Evolutionary conservation across 2,888 invertebrate species (phyloP), one percentile per base, ranked within the genome.

Genomic region (Acleris sparsana): DNA sequence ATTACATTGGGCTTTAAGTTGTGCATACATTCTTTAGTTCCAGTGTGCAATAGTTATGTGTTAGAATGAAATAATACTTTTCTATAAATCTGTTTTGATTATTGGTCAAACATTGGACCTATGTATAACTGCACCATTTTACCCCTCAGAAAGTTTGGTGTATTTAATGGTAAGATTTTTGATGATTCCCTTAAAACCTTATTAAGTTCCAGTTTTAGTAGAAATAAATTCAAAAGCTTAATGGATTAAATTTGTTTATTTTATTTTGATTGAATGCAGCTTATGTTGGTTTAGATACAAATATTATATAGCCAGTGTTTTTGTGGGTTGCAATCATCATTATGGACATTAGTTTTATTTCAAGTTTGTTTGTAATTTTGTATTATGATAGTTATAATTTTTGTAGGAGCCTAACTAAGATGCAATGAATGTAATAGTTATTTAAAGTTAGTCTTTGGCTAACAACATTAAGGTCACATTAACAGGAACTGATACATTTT

Each of bases 401-500:
- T 62, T 62, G 44, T 62, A 66, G 61, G 57, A 62, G 66, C 66
- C 66, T 66, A 66, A 66, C 57, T 52, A 52, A 66, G 56, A 69
- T 71, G 68, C 71, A 69, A 67, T 68, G 68, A 64, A 60, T 59
- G 57, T 63, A 55, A 7, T 52, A 39, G 22, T 43, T 57, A 69
- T 57, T 58, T 61, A 68, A 65, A 63, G 57, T 57, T 62, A 65
- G 18, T 55, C 71, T 16, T 72, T 75, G 64, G 70, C 64, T 77
- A 71, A 68, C 71, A 67, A 71, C 59, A 56, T 56, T 48, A 61
- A 61, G 60, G 60, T 65, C 65, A 65, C 60, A 56, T 48, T 48
- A 59, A 64, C 55, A n/a, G 25, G 33, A 53, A 56, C 3, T 55
- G 9, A 46, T 55, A 39, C 39, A 20, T 55, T 65, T 44, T 13